Evolutionary conservation across 2,113 vertebrate species (phyloP), one percentile per base, ranked within the genome.

Genomic region (Seriola rivoliana): DNA sequence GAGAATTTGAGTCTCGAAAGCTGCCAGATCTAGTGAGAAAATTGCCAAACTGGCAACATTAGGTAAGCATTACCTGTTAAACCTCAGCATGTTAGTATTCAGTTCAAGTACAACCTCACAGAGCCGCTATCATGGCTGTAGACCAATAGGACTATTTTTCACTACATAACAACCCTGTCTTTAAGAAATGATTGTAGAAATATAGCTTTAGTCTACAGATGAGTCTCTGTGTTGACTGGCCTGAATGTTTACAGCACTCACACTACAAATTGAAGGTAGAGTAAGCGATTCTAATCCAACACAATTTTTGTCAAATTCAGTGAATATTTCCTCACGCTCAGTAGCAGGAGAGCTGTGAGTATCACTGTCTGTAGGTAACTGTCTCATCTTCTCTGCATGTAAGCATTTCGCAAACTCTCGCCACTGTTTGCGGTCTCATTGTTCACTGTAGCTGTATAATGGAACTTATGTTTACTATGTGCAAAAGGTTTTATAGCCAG

Each of bases 171-270:
- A 42, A 48, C 23, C 46, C 29, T 40, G 16, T 25, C 5, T 52
- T 42, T 21, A 34, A 29, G 58, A 62, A 68, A 57, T 13, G 4
- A 23, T 23, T 32, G n/a, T 13, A 54, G 44, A 23, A 17, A 14
- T 21, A 10, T 42, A 44, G 10, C 34, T 23, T 9, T 11, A 42
- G 52, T 34, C 55, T 42, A 63, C 23, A 52, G 79, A 59, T 9
- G 19, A 69, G 25, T 75, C 50, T 38, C 19, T 32, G 4, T 4
- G 40, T 32, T 73, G 80, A 66, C 46, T 12, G 32, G 74, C 52
- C 42, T 64, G 48, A 54, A 60, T 59, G 73, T 66, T 34, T 58
- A 8, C 63, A 59, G 2, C 42, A 17, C 71, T 75, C 48, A 67
- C 72, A 25, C 17, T 46, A 29, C 36, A 40, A 32, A 36, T 36